Percentiles rank a stretch among this genome's conserved stretches.
phyloP scores from a whole-genome alignment of 2,113 vertebrate species.

The Crypturellus undulatus region DNA sequence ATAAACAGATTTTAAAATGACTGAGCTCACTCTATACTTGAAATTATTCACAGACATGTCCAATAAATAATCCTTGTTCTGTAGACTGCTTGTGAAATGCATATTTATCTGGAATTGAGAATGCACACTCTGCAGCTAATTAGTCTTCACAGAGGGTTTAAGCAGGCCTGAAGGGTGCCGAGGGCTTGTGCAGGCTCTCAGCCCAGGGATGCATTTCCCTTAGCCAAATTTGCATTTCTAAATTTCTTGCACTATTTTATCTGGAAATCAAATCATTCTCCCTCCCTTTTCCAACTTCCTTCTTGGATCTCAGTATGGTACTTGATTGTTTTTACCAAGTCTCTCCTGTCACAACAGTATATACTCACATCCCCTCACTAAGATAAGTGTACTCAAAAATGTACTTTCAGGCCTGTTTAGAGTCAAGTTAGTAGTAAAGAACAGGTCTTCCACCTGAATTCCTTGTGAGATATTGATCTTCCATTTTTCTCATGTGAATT shows the following conservation, averaged over 20 bases:
- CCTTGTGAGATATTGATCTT: neutral
- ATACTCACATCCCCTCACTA: neutral
- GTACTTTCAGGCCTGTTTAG: neutral
- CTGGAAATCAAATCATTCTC: neutral
- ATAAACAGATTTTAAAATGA: neutral
- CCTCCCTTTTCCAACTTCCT: neutral
- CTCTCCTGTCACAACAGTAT: neutral
- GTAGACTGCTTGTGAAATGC: constrained; percentile 27
- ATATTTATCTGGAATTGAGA: constrained; percentile 33
- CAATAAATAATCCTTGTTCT: constrained; percentile 27
- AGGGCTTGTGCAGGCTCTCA: neutral
- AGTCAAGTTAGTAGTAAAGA: neutral
- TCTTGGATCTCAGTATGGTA: neutral
- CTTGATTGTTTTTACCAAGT: neutral
- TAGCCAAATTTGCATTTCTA: constrained; percentile 32
- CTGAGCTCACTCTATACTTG: neutral
- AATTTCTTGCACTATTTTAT: neutral
- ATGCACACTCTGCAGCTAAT: constrained; percentile 33
- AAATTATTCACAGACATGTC: constrained; percentile 10
- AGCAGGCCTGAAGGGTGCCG: constrained; percentile 9
- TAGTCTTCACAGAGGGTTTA: constrained; percentile 19
- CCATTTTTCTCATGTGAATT: neutral
- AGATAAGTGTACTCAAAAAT: neutral
- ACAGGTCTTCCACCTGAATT: neutral
- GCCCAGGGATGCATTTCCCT: neutral